These are phyloP conservation scores for Cataglyphis altisquamis DNA, from an alignment of 2,888 invertebrate species.

Conservation along the genomic window DNA sequence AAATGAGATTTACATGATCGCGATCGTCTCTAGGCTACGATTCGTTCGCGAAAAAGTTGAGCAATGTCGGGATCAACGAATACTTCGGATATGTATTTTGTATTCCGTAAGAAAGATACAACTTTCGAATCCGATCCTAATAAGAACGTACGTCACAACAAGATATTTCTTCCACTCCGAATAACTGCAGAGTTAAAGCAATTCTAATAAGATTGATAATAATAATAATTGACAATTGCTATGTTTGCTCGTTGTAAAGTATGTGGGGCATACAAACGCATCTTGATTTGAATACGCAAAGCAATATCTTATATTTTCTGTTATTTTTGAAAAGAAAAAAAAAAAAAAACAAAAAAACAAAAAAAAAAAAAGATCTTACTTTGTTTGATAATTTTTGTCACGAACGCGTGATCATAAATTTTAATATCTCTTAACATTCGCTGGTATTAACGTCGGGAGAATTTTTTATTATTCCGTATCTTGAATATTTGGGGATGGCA, in stretches of 20 bases:
- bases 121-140: slow-evolving; percentile 5
- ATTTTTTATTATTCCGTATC: slow-evolving; percentile 42
- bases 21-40: background rate
- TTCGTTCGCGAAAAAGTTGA: slow-evolving; percentile 18
- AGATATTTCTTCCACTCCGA: slow-evolving; percentile 34
- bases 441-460: slow-evolving; percentile 39
- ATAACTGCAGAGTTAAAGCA: slow-evolving; percentile 10
- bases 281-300: slow-evolving; percentile 25
- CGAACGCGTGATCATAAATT: slow-evolving; percentile 18
- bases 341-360: background rate
- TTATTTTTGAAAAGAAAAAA: slow-evolving; percentile 14
- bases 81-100: background rate
- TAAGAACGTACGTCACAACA: background rate
- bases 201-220: background rate
- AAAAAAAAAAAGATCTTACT: background rate
- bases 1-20: background rate
- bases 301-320: slow-evolving; percentile 43
- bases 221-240: slow-evolving; percentile 13
- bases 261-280: background rate
- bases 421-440: slow-evolving; percentile 41
- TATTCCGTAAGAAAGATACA: background rate
- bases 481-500: slow-evolving; percentile 13
- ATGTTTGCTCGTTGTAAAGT: slow-evolving; percentile 7
- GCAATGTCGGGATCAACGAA: slow-evolving; percentile 11
- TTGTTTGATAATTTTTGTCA: slow-evolving; percentile 33